Evolutionary conservation across 2,797 vertebrate species (phyloP).

Genomic region (Mus minutoides): DNA sequence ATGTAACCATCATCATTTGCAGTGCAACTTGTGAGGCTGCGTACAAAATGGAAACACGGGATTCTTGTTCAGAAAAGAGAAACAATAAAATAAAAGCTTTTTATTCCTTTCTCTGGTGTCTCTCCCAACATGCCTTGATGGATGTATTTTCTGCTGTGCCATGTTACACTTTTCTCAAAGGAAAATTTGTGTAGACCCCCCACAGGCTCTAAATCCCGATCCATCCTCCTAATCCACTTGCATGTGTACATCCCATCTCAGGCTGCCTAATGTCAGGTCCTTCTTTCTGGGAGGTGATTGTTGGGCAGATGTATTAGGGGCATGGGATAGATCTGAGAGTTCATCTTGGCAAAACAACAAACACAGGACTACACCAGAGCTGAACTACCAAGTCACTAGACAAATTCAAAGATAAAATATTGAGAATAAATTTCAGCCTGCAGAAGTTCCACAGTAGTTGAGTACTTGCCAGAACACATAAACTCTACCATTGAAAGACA

Average conservation of each 20-base stretch:
- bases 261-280: background rate
- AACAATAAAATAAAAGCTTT: background rate
- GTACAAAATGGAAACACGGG: background rate
- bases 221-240: background rate
- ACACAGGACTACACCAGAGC: accelerated
- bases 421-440: background rate
- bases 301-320: background rate
- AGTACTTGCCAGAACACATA: background rate
- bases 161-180: background rate
- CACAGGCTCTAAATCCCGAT: background rate
- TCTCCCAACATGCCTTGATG: background rate
- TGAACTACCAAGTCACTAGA: background rate
- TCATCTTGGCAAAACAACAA: background rate
- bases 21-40: background rate
- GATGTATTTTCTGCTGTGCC: background rate
- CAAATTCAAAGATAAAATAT: slow-evolving; percentile 10
- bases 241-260: background rate
- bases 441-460: background rate
- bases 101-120: background rate
- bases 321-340: background rate
- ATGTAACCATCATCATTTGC: background rate
- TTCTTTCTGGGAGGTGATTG: background rate
- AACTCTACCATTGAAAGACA: background rate
- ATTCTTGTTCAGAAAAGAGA: background rate
- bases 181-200: background rate